Evolutionary conservation across 2,113 vertebrate genomes (phyloP), one percentile per base, ranked within the genome.

Genomic region (Mohoua ochrocephala): DNA sequence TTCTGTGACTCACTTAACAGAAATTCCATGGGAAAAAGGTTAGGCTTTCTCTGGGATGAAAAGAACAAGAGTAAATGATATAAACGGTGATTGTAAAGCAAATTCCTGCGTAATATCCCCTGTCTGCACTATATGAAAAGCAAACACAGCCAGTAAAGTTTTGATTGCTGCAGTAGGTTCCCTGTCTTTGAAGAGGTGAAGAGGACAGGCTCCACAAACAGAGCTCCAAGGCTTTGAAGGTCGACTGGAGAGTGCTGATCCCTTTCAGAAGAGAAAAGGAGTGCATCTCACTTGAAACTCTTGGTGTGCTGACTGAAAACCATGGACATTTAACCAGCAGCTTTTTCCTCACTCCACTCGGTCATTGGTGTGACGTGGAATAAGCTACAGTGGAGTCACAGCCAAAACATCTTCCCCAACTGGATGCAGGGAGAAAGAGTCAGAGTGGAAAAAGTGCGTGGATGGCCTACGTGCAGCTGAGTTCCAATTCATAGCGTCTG

Each of bases 1-100:
- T 96, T 86, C 60, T 86, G 64, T 96, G 95, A 96, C 76, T 95
- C 95, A 96, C 83, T 88, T 59, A 39, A 81, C 61, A 96, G 93
- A 96, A 94, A 97, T 96, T 94, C 64, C 42, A 52, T 53, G 83
- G 30, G 91, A 85, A 69, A 87, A 85, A 84, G 44, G 69, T 92
- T 89, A 75, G 37, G 44, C 53, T 93, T 92, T 69, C 64, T 92
- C 77, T 65, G 57, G 35, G 70, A 80, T 69, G 19, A 92, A 96
- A 74, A 87, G 64, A 83, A 68, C 56, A 87, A 90, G 31, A 63
- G 39, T 54, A 93, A 94, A 77, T 83, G 2, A 92, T 63, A 92
- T 42, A 91, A 92, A 86, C 1, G 30, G 59, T 49, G 42, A 87
- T 78, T 86, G 68, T 87, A 91, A 91, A 89, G 76, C 64, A 86